phyloP scores from a whole-genome alignment of 2,888 invertebrate genomes.

The Himalopsyche anomala region DNA sequence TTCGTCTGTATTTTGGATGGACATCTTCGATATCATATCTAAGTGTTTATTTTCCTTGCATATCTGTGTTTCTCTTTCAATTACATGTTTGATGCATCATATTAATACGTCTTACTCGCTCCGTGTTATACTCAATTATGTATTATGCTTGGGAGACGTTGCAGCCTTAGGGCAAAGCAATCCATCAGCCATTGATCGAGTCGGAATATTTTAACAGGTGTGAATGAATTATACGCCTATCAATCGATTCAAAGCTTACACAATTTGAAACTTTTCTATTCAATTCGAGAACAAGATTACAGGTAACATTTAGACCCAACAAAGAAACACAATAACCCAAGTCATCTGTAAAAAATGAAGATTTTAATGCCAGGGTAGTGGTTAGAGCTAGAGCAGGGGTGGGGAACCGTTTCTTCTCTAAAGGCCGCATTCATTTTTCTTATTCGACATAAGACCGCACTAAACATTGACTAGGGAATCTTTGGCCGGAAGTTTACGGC shows the following conservation, averaged over 20 bases:
- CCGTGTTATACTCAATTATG: neutral
- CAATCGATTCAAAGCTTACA: slow-evolving; percentile 15
- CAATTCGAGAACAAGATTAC: neutral
- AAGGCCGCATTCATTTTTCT: no score
- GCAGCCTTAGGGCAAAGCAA: neutral
- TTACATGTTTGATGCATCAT: neutral
- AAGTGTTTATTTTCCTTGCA: no score
- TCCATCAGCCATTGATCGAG: slow-evolving; percentile 21
- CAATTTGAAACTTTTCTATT: neutral
- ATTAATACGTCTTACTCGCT: neutral
- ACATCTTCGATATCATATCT: no score
- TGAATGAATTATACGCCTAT: slow-evolving; percentile 8
- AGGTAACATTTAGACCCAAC: neutral
- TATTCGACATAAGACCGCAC: no score
- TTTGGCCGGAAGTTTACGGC: no score
- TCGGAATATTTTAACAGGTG: slow-evolving; percentile 14
- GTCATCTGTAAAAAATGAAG: no score
- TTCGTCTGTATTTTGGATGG: no score
- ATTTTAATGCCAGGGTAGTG: no score
- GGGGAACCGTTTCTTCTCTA: no score
- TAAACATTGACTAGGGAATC: no score
- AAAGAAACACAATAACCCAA: no score
- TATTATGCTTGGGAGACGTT: neutral
- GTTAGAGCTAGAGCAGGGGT: no score
- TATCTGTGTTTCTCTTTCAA: neutral